Evolutionary conservation across 1,140 invertebrate species (phyloP).

Genomic region (Drosophila persimilis): DNA sequence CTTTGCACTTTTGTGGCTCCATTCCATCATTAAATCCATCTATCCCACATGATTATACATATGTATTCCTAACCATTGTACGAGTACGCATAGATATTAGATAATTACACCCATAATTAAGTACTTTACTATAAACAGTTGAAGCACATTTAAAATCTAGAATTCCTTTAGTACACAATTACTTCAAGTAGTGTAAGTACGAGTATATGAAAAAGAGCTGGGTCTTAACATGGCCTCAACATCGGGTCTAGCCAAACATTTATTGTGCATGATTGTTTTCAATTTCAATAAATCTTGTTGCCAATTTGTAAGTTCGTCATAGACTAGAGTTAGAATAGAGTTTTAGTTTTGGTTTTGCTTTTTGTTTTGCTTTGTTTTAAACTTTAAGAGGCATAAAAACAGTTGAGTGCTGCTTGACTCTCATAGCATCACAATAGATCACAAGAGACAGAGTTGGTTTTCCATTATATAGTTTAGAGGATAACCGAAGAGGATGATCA

Average conservation of each 20-base stretch:
- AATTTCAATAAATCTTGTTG: conserved; percentile 56
- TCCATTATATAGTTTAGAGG: conserved; percentile 20
- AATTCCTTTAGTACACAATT: conserved; percentile 68
- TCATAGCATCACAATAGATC: conserved; percentile 77
- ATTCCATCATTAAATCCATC: conserved; percentile 20
- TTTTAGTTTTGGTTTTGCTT: conserved; percentile 47
- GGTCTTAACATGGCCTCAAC: conserved; percentile 53
- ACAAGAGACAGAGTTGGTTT: conserved; percentile 79
- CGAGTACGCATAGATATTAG: conserved; percentile 35
- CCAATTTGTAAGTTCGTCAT: conserved; percentile 55
- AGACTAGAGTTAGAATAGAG: conserved; percentile 55
- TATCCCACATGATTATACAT: conserved; percentile 35
- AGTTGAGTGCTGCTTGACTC: conserved; percentile 71
- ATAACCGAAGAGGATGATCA: conserved; percentile 32
- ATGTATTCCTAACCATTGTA: conserved; percentile 40
- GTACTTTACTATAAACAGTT: conserved; percentile 71
- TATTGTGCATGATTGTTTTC: conserved; percentile 79
- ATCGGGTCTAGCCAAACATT: conserved; percentile 52
- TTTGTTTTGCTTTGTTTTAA: conserved; percentile 60
- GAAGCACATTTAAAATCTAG: conserved; percentile 75
- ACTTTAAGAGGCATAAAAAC: conserved; percentile 75
- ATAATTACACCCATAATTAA: conserved; percentile 72
- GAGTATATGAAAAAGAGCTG: conserved; percentile 53
- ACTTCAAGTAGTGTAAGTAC: conserved; percentile 71
- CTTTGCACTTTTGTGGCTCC: conserved; percentile 31